A percentile compares a stretch with the other conserved stretches of the same genome.
Evolutionary conservation across 1,140 invertebrate species (phyloP).

Genomic region (Ridgeia piscesae): DNA sequence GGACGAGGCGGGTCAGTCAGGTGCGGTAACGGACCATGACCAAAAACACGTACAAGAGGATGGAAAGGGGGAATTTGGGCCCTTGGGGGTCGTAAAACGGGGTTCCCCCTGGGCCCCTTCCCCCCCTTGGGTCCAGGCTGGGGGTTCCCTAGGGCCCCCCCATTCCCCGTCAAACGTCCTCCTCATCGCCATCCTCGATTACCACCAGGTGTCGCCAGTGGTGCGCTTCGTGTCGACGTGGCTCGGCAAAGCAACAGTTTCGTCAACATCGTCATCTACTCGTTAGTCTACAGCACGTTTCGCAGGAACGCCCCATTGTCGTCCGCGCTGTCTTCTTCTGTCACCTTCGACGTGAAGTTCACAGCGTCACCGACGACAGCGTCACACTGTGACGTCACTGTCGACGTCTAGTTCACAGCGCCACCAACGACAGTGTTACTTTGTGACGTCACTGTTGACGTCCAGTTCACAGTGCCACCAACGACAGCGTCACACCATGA

Average conservation of each 20-base stretch:
- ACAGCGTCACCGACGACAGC: background rate
- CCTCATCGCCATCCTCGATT: conserved; percentile 19
- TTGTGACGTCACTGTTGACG: no score
- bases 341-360: background rate
- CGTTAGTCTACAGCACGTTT: conserved; percentile 33
- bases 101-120: no score
- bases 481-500: no score
- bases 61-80: no score
- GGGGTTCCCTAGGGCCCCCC: conserved; percentile 39
- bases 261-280: conserved; percentile 37
- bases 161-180: background rate
- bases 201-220: conserved; percentile 16
- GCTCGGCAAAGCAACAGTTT: conserved; percentile 39
- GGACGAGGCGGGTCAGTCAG: background rate
- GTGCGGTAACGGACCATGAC: background rate
- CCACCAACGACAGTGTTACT: no score
- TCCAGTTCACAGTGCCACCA: no score
- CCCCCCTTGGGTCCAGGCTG: no score
- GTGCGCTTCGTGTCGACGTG: conserved; percentile 33
- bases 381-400: background rate
- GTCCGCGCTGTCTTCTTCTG: background rate
- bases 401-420: no score
- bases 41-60: background rate
- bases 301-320: conserved; percentile 12
- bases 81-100: no score